phyloP scores from a whole-genome alignment of 2,888 invertebrate species.

The Leptura quadrifasciata region DNA sequence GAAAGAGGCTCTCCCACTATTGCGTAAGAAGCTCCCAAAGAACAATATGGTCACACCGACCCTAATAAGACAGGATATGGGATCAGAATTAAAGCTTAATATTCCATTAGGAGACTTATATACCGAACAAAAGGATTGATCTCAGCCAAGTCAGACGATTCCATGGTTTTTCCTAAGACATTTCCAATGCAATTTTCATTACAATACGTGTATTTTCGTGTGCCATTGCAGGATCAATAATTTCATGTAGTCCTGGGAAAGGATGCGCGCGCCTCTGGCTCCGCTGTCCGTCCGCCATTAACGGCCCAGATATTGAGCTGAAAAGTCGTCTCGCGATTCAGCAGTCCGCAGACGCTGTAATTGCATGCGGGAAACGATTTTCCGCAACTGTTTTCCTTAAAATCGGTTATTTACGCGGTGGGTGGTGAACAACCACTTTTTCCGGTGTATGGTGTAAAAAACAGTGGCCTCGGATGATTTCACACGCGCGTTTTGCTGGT shows the following conservation, averaged over 20 bases:
- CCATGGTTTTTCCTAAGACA: conserved; percentile 40
- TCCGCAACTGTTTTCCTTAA: conserved; percentile 41
- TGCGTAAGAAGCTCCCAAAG: neutral
- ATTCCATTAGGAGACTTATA: neutral
- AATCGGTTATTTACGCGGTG: conserved; percentile 33
- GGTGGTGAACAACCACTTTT: conserved; percentile 45
- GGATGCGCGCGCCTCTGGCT: conserved; percentile 64
- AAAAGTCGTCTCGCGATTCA: conserved; percentile 63
- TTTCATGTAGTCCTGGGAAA: conserved; percentile 69
- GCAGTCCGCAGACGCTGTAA: conserved; percentile 59
- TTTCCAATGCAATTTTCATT: conserved; percentile 60
- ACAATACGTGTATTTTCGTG: conserved; percentile 59
- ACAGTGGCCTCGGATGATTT: conserved; percentile 74
- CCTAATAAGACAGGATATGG: neutral
- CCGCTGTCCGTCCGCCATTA: conserved; percentile 67
- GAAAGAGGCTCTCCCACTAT: neutral
- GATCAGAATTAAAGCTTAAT: neutral
- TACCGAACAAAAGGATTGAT: neutral
- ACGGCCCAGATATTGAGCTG: conserved; percentile 67
- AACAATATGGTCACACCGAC: neutral
- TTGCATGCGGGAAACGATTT: conserved; percentile 64
- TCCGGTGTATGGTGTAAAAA: conserved; percentile 73
- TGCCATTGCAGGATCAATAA: conserved; percentile 69
- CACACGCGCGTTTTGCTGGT: conserved; percentile 69
- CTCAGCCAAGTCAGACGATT: neutral